phyloP scores from a whole-genome alignment of 2,888 invertebrate species.

The Crematogaster levior region DNA sequence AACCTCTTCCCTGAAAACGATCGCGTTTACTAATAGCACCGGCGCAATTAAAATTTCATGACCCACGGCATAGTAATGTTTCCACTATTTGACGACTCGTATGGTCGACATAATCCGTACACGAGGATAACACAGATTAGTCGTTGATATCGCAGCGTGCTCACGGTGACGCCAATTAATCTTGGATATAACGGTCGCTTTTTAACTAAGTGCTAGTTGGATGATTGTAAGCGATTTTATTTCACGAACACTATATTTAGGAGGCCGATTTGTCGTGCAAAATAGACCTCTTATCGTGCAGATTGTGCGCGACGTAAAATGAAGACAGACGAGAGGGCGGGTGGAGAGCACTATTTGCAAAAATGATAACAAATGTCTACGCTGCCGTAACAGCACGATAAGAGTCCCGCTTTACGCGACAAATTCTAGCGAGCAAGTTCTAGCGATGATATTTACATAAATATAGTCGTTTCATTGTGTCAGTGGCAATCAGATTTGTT shows the following conservation, averaged over 20 bases:
- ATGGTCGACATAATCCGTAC: conserved; percentile 2
- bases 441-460: conserved; percentile 48
- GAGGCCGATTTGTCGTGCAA: conserved; percentile 34
- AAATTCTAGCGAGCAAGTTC: conserved; percentile 26
- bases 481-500: conserved; percentile 11
- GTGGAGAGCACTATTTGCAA: conserved; percentile 42
- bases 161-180: conserved; percentile 7
- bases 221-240: conserved; percentile 28
- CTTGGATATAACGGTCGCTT: conserved; percentile 6
- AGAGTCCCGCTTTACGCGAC: conserved; percentile 35
- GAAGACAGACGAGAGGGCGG: conserved; percentile 44
- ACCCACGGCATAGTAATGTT: conserved; percentile 21
- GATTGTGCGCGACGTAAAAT: conserved; percentile 43
- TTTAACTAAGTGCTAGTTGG: conserved; percentile 1
- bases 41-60: conserved; percentile 73
- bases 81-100: conserved; percentile 41
- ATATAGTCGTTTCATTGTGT: conserved; percentile 7
- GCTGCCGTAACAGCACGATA: conserved; percentile 38
- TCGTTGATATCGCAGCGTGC: not conserved
- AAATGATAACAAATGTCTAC: conserved; percentile 46
- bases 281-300: conserved; percentile 48
- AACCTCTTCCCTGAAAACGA: conserved; percentile 51
- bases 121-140: conserved; percentile 25
- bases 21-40: conserved; percentile 71
- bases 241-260: conserved; percentile 12